Base-by-base conservation (phyloP, 2,113 vertebrate species). In the Eudyptes chrysolophus region DNA sequence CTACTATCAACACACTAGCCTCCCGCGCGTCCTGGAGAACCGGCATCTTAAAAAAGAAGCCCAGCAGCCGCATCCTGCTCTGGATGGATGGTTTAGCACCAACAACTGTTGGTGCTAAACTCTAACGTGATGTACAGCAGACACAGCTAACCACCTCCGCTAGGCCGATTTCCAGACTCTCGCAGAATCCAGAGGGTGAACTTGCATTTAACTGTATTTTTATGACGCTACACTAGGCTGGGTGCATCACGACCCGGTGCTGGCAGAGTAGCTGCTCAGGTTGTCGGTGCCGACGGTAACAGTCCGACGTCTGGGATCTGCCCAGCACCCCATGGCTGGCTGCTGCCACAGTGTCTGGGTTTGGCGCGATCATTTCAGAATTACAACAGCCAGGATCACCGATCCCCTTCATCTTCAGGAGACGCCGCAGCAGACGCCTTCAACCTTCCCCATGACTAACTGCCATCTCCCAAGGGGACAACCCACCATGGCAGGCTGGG, bases 31-130 rank as follows among this genome's bases (percentile, higher is more conserved):
- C 27, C 49, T 65, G 66, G 52, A 86, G 15, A 90, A n/a, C 5
- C 0, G 0, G 22, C 2, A 2, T 24, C 72, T 51, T 62, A 29
- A 40, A 80, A 46, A 36, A 51, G 62, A 34, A 81, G 7, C 34
- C 42, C 10, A 25, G 12, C 11, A 69, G 29, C 27, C 2, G 27
- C 48, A 54, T 44, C 30, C 21, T 19, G n/a, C 58, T 42, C 49
- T 8, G 21, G 36, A 36, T 36, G 36, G 36, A 36, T 36, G 36
- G 36, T n/a, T n/a, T n/a, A n/a, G n/a, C n/a, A n/a, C n/a, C n/a
- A n/a, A 54, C 26, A 57, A 8, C 20, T 51, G 27, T 32, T 38
- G 19, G 30, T 32, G 70, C 40, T 69, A 3, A 76, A 32, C 30
- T 34, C 51, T 8, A 26, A 58, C 10, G 8, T 1, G 15, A 30